Evolutionary conservation across 2,797 vertebrate genomes (phyloP), one percentile per base, ranked within the genome.

Genomic region (Gastrophryne carolinensis): DNA sequence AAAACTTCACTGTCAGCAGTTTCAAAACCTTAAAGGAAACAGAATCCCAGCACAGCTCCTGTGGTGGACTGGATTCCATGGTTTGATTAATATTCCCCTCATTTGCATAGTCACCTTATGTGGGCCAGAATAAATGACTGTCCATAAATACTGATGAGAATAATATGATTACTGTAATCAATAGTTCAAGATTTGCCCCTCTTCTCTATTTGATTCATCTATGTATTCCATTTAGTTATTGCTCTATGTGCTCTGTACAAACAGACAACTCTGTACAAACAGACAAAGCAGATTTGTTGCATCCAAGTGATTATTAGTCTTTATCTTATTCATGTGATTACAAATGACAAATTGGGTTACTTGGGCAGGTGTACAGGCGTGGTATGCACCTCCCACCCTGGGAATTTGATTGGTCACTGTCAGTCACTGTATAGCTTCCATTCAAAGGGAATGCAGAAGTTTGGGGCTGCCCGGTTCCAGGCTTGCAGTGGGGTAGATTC

Each of bases 151-250:
- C 70, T 24, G 70, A 72, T 72, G 34, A 72, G 70, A 47, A 29
- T 62, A 72, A 72, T 72, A 26, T 72, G 70, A 72, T 57, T 58
- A 58, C 15, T 72, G 68, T 72, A 60, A 72, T 72, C 68, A 72
- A 72, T 72, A 60, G 39, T 58, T 58, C 37, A 24, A 60, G 68
- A 72, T 72, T 72, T 49, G 32, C 5, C 24, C 44, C 27, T 49
- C 23, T 49, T 60, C n/a, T 6, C 1, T 30, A 30, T 27, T 64
- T 49, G 29, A 47, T 54, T 68, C 19, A n/a, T 27, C 15, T 54
- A 17, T 17, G 15, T 21, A 54, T 67, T 53, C 39, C 27, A 54
- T 29, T 39, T n/a, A n/a, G n/a, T n/a, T n/a, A n/a, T n/a, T n/a
- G n/a, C n/a, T n/a, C n/a, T n/a, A n/a, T n/a, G n/a, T n/a, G n/a